A percentile compares a stretch with the other conserved stretches of the same genome.
phyloP scores from a whole-genome alignment of 2,113 vertebrate genomes.

The Mesocricetus auratus region DNA sequence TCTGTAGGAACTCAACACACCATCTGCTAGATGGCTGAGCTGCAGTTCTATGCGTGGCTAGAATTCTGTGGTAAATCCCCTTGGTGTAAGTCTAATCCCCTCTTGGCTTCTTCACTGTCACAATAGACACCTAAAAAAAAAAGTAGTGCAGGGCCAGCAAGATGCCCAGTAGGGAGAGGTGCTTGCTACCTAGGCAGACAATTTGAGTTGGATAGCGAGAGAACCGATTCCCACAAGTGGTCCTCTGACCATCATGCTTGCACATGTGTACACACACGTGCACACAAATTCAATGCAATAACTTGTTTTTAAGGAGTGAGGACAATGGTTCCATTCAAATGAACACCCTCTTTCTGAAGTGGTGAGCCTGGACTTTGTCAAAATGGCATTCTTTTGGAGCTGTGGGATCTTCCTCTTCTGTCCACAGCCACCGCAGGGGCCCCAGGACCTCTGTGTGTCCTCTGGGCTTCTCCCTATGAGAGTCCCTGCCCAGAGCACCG shows the following conservation, averaged over 20 bases:
- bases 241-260: neutral
- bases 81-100: neutral
- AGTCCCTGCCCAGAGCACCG: neutral
- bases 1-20: neutral
- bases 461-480: neutral
- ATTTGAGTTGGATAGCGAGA: too few species aligned
- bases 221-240: neutral
- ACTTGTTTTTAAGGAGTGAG: neutral
- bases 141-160: neutral
- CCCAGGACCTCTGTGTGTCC: neutral
- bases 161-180: neutral
- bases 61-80: neutral
- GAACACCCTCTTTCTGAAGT: neutral
- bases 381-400: neutral
- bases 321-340: neutral
- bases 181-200: neutral
- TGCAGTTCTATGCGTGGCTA: neutral
- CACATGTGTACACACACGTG: neutral
- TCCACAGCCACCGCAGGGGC: neutral
- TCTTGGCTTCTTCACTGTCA: neutral
- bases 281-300: neutral
- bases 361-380: neutral
- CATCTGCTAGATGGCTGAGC: rapidly evolving
- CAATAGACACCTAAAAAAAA: neutral
- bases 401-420: neutral